phyloP scores from a whole-genome alignment of 1,140 invertebrate species.

The Atta cephalotes region DNA sequence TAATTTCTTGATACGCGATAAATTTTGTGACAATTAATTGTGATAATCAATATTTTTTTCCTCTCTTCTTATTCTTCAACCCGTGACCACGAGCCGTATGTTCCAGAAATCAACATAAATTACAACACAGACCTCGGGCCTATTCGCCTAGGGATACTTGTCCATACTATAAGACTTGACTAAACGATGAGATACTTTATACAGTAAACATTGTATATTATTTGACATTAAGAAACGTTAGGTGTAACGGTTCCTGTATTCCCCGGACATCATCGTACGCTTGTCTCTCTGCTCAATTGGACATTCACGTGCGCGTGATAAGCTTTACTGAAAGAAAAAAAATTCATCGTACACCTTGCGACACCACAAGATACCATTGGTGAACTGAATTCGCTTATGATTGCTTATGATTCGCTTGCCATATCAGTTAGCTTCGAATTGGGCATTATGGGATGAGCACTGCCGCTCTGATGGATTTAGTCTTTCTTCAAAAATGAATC shows the following conservation, averaged over 20 bases:
- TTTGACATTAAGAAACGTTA: constrained; percentile 81
- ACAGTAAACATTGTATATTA: constrained; percentile 84
- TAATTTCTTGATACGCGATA: neutral
- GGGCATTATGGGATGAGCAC: neutral
- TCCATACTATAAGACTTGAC: constrained; percentile 86
- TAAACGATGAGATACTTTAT: constrained; percentile 84
- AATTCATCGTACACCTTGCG: neutral
- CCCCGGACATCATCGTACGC: constrained; percentile 80
- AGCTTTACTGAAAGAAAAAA: constrained; percentile 9
- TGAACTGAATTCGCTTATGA: constrained; percentile 3
- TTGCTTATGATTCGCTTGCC: neutral
- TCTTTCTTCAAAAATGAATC: neutral
- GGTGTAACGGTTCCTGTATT: constrained; percentile 83
- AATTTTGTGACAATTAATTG: neutral
- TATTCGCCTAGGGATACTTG: constrained; percentile 84
- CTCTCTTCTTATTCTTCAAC: neutral
- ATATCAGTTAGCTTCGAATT: neutral
- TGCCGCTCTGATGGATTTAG: neutral
- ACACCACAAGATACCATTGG: neutral
- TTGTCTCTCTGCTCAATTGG: constrained; percentile 77
- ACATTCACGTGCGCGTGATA: constrained; percentile 62
- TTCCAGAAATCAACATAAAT: constrained; percentile 73
- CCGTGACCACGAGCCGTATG: constrained; percentile 69
- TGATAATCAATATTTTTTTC: constrained; percentile 1
- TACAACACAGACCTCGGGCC: constrained; percentile 82